Evolutionary conservation across 1,140 invertebrate species (phyloP), one percentile per base, ranked within the genome.

Genomic region (Mizuhopecten yessoensis): DNA sequence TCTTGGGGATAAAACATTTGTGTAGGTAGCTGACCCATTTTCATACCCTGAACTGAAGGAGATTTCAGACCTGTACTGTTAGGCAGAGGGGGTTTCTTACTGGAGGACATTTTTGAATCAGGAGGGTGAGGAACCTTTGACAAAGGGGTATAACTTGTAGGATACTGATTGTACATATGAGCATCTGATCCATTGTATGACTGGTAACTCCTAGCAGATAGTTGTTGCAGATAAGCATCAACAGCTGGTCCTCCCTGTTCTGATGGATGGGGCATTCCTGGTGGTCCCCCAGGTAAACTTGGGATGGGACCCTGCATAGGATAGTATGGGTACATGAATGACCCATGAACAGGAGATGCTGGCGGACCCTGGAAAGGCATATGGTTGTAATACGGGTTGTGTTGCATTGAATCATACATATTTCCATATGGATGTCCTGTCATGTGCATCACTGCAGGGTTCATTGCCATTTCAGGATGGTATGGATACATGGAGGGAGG

Each of bases 171-270:
- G 45, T 45, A 91, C 86, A 34, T 29, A 33, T 86, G 86, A 33
- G 88, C 10, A 0, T 91, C 90, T 87, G 75, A 49, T 87, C 57
- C 45, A 36, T 91, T 88, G 33, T 87, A 86, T 23, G 87, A 34
- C 36, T 91, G 90, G 15, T 88, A 86, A 34, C 34, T 91, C 11
- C 90, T 33, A 86, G 90, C 90, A 33, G 90, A 89, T 23, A 89
- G 49, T 29, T 88, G 90, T 34, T 87, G 87, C 3, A 88, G 20
- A 33, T 49, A 88, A 5, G 9, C 29, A 42, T 39, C 34, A 29
- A 34, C 29, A 7, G 34, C 5, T 88, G 34, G 88, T n/a, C 15
- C 57, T 3, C 23, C n/a, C n/a, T 75, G 57, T 75, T 75, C 57
- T n/a, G 57, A 75, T 0, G 34, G 42, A 34, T 39, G 88, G 11